These are phyloP conservation scores for Pecten maximus DNA, from an alignment of 2,888 invertebrate species.

Conservation along the genomic window DNA sequence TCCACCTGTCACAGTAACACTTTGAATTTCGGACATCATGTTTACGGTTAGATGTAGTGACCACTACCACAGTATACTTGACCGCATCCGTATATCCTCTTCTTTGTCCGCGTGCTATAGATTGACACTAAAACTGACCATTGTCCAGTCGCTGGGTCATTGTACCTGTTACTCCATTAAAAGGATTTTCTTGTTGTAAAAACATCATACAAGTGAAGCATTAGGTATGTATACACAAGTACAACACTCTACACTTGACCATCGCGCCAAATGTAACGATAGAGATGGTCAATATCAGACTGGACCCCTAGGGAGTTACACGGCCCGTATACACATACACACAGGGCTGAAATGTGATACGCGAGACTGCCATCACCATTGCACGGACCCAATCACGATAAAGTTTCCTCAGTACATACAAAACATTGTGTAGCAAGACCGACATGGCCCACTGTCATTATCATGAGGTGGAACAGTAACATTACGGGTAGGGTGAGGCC, in stretches of 20 bases:
- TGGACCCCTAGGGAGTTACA: constrained; percentile 11
- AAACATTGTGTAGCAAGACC: not conserved
- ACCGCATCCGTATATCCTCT: not conserved
- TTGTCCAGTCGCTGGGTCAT: not conserved
- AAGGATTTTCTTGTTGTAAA: constrained; percentile 1
- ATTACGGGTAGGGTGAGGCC: not conserved
- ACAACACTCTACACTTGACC: not conserved
- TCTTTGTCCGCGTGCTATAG: not conserved
- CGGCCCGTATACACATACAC: not conserved
- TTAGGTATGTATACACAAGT: not conserved
- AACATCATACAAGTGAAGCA: not conserved
- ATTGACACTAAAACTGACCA: not conserved
- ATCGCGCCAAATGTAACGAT: constrained; percentile 19
- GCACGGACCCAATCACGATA: not conserved
- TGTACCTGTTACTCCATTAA: constrained; percentile 10
- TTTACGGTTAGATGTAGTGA: not conserved
- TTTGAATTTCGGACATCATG: constrained; percentile 21
- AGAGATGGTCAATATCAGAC: not conserved
- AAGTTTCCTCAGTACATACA: not conserved
- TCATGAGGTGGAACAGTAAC: constrained; percentile 2
- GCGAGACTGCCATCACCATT: not conserved
- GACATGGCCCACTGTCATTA: not conserved
- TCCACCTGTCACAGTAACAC: not conserved
- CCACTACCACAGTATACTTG: not conserved
- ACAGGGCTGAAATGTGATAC: constrained; percentile 16